Conservation (phyloP, 2,113 vertebrate genomes). For the Lagopus muta region DNA sequence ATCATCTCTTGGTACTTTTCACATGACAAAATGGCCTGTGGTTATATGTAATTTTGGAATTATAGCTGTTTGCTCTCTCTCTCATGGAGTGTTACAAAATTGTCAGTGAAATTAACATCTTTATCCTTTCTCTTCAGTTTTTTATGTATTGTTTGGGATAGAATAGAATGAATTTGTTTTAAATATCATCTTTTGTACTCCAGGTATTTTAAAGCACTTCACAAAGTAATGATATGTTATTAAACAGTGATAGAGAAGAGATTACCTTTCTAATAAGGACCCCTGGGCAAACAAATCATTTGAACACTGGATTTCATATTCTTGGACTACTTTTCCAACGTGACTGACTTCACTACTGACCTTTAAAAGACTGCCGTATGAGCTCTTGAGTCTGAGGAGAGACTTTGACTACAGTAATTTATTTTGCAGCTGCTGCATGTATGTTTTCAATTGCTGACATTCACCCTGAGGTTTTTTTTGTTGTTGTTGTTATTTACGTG, state of each 20-base stretch:
- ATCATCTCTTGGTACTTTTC: slow-evolving; percentile 18
- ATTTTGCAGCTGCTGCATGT: slow-evolving; percentile 41
- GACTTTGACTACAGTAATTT: slow-evolving; percentile 41
- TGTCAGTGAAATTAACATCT: slow-evolving; percentile 43
- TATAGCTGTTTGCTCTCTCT: slow-evolving; percentile 11
- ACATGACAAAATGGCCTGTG: not conserved
- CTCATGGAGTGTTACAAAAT: not conserved
- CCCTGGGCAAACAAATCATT: slow-evolving; percentile 23
- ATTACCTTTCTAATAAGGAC: slow-evolving; percentile 58
- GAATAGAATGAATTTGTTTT: slow-evolving; percentile 21
- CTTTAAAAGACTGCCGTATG: slow-evolving; percentile 49
- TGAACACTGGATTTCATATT: slow-evolving; percentile 1
- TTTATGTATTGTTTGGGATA: not conserved
- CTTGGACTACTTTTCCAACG: slow-evolving; percentile 25
- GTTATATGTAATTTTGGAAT: slow-evolving; percentile 16
- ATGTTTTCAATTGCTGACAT: slow-evolving; percentile 57
- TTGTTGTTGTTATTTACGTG: not conserved
- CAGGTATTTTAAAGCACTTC: slow-evolving; percentile 45
- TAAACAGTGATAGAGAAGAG: slow-evolving; percentile 47
- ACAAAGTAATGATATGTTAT: slow-evolving; percentile 46
- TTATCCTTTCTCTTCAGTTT: not conserved
- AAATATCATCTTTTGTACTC: slow-evolving; percentile 38
- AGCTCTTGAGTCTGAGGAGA: slow-evolving; percentile 43
- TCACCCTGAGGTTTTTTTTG: slow-evolving; percentile 21
- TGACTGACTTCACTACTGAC: slow-evolving; percentile 34